Percentiles rank a stretch among this genome's conserved stretches.
Evolutionary conservation across 2,113 vertebrate genomes (phyloP).

Genomic region (Sitta europaea): DNA sequence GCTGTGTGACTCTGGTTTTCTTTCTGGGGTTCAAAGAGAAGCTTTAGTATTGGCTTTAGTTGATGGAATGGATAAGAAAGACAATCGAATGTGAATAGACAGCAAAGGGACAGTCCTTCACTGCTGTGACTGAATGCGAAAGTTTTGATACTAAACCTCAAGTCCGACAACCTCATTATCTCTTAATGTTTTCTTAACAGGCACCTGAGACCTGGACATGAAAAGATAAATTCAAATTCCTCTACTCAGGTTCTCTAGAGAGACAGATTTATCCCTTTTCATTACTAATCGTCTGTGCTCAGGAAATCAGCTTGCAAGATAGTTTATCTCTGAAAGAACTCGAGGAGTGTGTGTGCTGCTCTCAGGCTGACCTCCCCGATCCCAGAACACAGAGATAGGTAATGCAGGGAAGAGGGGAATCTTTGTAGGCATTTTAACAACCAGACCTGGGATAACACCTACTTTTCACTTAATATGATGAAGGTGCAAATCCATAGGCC

Average conservation of each 20-base stretch:
- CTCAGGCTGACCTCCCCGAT: neutral
- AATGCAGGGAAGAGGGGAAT: neutral
- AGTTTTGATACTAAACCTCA: neutral
- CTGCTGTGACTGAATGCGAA: neutral
- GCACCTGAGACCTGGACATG: neutral
- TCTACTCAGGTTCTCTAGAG: neutral
- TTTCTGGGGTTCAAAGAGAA: neutral
- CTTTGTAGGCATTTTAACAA: neutral
- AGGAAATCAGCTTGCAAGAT: neutral
- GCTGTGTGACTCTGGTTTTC: neutral
- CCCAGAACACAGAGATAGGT: neutral
- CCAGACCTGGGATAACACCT: slow-evolving; percentile 20
- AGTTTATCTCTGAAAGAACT: neutral
- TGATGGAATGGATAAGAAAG: neutral
- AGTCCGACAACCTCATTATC: neutral
- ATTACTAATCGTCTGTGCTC: neutral
- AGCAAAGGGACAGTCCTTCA: neutral
- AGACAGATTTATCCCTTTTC: neutral
- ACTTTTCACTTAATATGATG: slow-evolving; percentile 56
- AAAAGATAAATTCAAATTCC: neutral
- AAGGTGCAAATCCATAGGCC: slow-evolving; percentile 50
- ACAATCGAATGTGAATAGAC: neutral
- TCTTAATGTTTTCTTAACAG: neutral
- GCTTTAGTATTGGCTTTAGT: neutral
- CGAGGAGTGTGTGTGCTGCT: neutral